A percentile compares a stretch with the other conserved stretches of the same genome.
phyloP scores from a whole-genome alignment of 2,113 vertebrate genomes.

The Neogale vison region DNA sequence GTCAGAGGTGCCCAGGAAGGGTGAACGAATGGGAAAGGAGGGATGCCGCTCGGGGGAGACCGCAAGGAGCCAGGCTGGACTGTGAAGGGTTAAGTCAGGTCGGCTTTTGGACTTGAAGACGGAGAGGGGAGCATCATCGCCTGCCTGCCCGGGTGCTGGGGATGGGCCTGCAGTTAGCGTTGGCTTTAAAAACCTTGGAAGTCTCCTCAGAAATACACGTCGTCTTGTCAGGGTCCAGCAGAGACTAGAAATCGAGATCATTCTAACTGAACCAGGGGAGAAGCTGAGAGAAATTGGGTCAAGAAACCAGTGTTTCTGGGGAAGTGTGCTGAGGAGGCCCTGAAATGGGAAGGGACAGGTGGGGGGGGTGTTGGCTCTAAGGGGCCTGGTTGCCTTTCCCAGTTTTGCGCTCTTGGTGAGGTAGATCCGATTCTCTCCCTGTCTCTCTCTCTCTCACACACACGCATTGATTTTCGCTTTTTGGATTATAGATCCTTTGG shows the following conservation, averaged over 20 bases:
- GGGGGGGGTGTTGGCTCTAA: neutral
- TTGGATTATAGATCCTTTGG: neutral
- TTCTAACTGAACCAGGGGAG: neutral
- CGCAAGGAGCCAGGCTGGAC: neutral
- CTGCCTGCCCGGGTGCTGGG: no score
- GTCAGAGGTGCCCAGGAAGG: neutral
- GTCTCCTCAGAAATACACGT: neutral
- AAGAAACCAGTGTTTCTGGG: neutral
- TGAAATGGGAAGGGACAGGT: neutral
- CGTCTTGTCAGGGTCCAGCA: neutral
- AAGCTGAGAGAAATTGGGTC: neutral
- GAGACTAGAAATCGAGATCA: neutral
- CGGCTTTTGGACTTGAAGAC: neutral
- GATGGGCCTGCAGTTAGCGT: rapidly evolving
- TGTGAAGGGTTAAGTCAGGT: neutral
- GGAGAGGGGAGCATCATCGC: no score
- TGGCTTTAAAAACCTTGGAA: neutral
- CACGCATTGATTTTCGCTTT: neutral
- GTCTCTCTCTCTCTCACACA: no score
- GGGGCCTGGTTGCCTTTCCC: neutral
- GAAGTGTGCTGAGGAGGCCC: no score
- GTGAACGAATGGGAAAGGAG: neutral
- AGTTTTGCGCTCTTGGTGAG: rapidly evolving
- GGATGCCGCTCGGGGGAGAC: neutral
- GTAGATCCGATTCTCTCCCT: neutral